phyloP scores from a whole-genome alignment of 2,888 invertebrate genomes.

The Aphodius sticticus region DNA sequence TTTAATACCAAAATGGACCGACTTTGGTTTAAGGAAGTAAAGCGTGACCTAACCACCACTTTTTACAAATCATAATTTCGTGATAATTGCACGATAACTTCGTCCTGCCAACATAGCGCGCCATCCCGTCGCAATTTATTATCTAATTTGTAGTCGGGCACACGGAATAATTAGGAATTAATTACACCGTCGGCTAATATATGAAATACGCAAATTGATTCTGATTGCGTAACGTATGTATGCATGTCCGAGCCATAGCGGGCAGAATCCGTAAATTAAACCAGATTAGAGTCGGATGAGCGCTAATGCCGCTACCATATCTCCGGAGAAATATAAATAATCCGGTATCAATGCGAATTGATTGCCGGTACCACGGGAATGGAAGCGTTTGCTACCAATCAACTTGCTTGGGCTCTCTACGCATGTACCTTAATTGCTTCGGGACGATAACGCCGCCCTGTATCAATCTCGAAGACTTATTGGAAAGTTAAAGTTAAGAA shows the following conservation, averaged over 20 bases:
- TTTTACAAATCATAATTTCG: neutral
- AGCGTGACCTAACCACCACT: neutral
- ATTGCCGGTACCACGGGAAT: neutral
- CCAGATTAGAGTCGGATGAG: neutral
- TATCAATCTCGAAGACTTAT: neutral
- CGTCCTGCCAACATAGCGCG: neutral
- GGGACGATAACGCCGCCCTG: neutral
- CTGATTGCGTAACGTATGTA: neutral
- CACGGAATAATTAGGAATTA: conserved; percentile 4
- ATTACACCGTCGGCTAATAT: neutral
- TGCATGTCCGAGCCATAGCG: neutral
- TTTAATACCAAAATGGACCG: too few species aligned
- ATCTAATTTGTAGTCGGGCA: neutral
- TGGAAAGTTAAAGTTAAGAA: neutral
- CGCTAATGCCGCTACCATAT: neutral
- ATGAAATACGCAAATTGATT: neutral
- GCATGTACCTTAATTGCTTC: neutral
- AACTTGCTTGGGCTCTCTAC: neutral
- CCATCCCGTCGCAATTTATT: neutral
- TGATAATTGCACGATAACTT: neutral
- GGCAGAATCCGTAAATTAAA: neutral
- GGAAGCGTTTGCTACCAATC: neutral
- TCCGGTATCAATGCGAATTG: neutral
- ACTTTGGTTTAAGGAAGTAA: too few species aligned
- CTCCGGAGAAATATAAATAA: neutral